Evolutionary conservation across 2,888 invertebrate species (phyloP).

Genomic region (Dermolepida albohirtum): DNA sequence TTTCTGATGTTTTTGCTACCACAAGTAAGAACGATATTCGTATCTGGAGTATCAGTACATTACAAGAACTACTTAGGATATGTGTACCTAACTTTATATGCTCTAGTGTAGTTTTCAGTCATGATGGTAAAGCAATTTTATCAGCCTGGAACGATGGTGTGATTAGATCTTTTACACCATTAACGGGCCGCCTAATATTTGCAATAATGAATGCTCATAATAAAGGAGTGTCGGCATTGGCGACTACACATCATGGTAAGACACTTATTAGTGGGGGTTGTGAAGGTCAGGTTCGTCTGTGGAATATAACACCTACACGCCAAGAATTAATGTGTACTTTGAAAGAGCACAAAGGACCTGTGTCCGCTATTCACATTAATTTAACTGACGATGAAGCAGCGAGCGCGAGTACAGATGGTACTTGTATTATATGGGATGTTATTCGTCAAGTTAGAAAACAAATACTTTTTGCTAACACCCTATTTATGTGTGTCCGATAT

Average conservation of each 20-base stretch:
- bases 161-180: conserved; percentile 84
- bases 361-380: conserved; percentile 84
- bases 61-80: conserved; percentile 85
- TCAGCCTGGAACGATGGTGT: conserved; percentile 89
- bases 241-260: conserved; percentile 76
- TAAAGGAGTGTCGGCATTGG: conserved; percentile 85
- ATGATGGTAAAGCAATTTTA: conserved; percentile 84
- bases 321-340: conserved; percentile 80
- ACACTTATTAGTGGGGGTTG: conserved; percentile 89
- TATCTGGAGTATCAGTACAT: conserved; percentile 83
- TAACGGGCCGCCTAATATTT: conserved; percentile 84
- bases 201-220: conserved; percentile 90
- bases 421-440: conserved; percentile 94
- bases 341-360: conserved; percentile 92
- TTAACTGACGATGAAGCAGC: conserved; percentile 84
- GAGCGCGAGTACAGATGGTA: conserved; percentile 91
- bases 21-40: conserved; percentile 87
- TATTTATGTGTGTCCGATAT: conserved; percentile 83
- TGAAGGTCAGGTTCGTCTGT: conserved; percentile 90
- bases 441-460: conserved; percentile 78
- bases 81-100: conserved; percentile 90
- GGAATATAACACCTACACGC: conserved; percentile 77
- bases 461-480: conserved; percentile 87
- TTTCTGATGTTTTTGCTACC: conserved; percentile 88
- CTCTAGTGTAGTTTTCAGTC: conserved; percentile 80